Evolutionary conservation across 2,797 vertebrate genomes (phyloP).

Genomic region (Pseudochirops corinnae): DNA sequence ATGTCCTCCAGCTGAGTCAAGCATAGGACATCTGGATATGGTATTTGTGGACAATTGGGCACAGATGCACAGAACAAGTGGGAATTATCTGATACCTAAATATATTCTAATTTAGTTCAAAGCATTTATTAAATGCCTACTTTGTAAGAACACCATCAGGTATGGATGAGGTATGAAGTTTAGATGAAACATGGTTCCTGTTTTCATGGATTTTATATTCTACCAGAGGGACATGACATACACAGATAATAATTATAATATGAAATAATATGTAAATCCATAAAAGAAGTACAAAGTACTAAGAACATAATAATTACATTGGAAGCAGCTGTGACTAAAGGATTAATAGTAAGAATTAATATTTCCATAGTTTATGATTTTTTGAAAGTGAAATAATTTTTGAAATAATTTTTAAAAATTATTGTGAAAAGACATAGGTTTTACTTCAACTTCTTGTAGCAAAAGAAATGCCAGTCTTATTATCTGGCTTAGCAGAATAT

Average conservation of each 20-base stretch:
- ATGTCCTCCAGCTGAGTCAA: neutral
- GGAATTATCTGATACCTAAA: neutral
- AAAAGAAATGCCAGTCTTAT: conserved; percentile 47
- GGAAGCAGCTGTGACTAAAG: neutral
- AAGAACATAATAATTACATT: neutral
- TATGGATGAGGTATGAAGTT: neutral
- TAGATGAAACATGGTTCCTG: neutral
- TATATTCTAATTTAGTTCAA: neutral
- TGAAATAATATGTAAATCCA: neutral
- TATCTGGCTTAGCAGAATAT: conserved; percentile 50
- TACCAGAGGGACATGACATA: neutral
- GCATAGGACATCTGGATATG: neutral
- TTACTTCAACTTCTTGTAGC: conserved; percentile 44
- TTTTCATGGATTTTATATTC: neutral
- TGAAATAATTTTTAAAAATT: conserved; percentile 25
- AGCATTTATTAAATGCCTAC: neutral
- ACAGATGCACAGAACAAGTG: neutral
- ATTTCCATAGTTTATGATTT: neutral
- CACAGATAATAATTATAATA: neutral
- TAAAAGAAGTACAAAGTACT: neutral
- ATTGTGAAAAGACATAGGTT: conserved; percentile 33
- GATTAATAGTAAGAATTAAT: neutral
- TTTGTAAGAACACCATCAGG: neutral
- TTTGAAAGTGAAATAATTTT: neutral
- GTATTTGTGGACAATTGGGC: neutral